Evolutionary conservation across 2,888 invertebrate genomes (phyloP).

Genomic region (Mesorhabditis spiculigera): DNA sequence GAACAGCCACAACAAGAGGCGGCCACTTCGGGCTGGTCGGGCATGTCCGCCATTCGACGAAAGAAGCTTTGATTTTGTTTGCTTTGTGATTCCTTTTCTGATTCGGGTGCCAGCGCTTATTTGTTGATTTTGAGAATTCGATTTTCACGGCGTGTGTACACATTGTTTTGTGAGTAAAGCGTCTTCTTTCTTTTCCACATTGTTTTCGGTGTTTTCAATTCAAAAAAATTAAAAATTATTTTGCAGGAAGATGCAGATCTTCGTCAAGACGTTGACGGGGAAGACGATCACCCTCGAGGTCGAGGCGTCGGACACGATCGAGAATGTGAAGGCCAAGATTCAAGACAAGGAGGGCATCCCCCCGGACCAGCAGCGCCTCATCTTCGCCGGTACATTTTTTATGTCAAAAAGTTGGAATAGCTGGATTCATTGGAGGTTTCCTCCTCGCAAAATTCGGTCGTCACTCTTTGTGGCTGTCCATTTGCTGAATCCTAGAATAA

Average conservation of each 20-base stretch:
- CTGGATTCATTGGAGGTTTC: too few species aligned
- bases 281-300: conserved; percentile 71
- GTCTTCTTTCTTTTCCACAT: background rate
- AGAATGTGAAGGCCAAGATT: conserved; percentile 47
- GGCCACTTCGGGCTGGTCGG: background rate
- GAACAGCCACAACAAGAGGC: background rate
- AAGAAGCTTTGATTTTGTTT: background rate
- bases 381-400: conserved; percentile 38
- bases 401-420: too few species aligned
- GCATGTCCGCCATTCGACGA: background rate
- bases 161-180: background rate
- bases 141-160: too few species aligned
- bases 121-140: background rate
- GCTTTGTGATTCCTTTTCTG: background rate
- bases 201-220: too few species aligned
- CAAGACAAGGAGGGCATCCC: conserved; percentile 48
- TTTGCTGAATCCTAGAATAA: too few species aligned
- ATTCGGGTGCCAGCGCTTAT: background rate
- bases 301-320: conserved; percentile 44
- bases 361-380: conserved; percentile 44
- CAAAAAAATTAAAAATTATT: too few species aligned
- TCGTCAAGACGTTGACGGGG: conserved; percentile 81
- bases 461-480: too few species aligned
- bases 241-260: conserved; percentile 80
- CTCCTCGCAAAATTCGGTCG: too few species aligned